These are phyloP conservation scores for Panzeria rudis DNA, from an alignment of 2,888 invertebrate genomes.

Conservation along the genomic window DNA sequence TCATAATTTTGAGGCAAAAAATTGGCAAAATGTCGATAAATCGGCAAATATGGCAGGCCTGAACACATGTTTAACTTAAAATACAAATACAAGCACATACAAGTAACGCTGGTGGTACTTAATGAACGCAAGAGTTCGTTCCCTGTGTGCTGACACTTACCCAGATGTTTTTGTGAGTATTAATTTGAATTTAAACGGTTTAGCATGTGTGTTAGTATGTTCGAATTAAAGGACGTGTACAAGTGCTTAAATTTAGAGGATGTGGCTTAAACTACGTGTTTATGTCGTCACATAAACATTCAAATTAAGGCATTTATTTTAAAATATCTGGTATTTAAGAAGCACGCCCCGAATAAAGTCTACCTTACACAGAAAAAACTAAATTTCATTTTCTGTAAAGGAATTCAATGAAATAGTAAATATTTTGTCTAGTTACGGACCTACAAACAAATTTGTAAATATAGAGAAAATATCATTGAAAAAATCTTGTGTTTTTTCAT, in stretches of 20 bases:
- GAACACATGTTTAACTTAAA: conserved; percentile 50
- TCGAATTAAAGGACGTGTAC: conserved; percentile 38
- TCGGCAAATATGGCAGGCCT: too few species aligned
- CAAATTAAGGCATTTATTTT: conserved; percentile 38
- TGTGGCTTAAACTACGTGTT: conserved; percentile 41
- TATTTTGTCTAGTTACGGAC: too few species aligned
- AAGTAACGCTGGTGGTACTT: not conserved
- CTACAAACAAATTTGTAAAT: too few species aligned
- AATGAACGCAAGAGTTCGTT: conserved; percentile 37
- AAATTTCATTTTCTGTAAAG: too few species aligned
- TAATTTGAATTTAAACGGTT: conserved; percentile 64
- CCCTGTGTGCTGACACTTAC: conserved; percentile 30
- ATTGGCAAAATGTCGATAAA: too few species aligned
- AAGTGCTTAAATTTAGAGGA: conserved; percentile 60
- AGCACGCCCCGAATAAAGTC: too few species aligned
- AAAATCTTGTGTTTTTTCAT: too few species aligned
- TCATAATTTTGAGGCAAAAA: too few species aligned
- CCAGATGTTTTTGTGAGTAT: conserved; percentile 47
- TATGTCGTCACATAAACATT: conserved; percentile 15
- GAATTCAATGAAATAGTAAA: too few species aligned
- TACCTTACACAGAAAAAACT: too few species aligned
- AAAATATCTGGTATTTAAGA: too few species aligned
- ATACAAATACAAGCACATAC: not conserved
- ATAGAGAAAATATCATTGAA: too few species aligned
- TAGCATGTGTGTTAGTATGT: conserved; percentile 7